Evolutionary conservation across 2,888 invertebrate genomes (phyloP).

Genomic region (Polyommatus icarus): DNA sequence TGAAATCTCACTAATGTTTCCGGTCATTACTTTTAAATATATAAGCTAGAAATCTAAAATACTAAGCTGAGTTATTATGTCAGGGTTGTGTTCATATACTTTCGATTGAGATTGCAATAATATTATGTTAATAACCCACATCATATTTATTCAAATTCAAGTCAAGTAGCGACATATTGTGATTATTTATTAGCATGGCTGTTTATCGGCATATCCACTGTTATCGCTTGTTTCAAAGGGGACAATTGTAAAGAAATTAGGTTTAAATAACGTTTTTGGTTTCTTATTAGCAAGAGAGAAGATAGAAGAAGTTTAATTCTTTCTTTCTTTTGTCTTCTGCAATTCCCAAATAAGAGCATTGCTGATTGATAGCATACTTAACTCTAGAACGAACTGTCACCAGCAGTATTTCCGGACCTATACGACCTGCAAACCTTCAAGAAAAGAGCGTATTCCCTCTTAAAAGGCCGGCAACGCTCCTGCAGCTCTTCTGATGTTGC

Average conservation of each 20-base stretch:
- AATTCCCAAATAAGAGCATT: too few relatives aligned
- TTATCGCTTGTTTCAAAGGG: background rate
- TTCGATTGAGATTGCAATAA: background rate
- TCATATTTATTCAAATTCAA: slow-evolving; percentile 5
- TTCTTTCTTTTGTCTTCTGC: too few relatives aligned
- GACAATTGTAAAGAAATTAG: background rate
- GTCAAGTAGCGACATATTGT: background rate
- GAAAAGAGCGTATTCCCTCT: too few relatives aligned
- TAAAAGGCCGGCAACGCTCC: too few relatives aligned
- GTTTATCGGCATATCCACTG: background rate
- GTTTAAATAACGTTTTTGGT: background rate
- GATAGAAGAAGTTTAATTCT: too few relatives aligned
- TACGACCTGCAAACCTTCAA: too few relatives aligned
- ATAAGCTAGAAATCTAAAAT: background rate
- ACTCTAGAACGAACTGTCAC: too few relatives aligned
- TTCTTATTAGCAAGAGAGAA: background rate
- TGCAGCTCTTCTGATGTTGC: too few relatives aligned
- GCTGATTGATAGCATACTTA: too few relatives aligned
- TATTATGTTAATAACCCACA: slow-evolving; percentile 7
- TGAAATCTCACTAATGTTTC: background rate
- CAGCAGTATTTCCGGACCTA: too few relatives aligned
- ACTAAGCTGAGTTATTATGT: slow-evolving; percentile 19
- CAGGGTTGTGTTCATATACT: slow-evolving; percentile 10
- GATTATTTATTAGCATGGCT: background rate
- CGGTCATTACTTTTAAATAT: slow-evolving; percentile 4